Conservation (phyloP, 2,113 vertebrate species). For the Xenopus laevis region DNA sequence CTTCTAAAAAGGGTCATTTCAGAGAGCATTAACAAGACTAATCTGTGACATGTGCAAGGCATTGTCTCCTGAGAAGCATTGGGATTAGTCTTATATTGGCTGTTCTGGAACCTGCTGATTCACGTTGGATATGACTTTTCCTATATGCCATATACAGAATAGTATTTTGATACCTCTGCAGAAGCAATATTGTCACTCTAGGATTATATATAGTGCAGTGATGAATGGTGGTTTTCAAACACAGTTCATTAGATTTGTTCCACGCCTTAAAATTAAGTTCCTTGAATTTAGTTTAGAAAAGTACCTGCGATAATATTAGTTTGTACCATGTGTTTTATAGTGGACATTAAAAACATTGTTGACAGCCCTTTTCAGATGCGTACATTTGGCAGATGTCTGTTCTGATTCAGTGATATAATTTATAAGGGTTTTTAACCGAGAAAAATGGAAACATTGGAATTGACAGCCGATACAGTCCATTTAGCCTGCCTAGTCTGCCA, state of each 20-base stretch:
- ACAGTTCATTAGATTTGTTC: too few relatives aligned
- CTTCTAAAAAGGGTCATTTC: not conserved
- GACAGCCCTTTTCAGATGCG: not conserved
- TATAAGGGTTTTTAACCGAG: slow-evolving; percentile 20
- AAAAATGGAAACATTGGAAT: slow-evolving; percentile 43
- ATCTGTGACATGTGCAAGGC: not conserved
- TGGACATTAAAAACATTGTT: not conserved
- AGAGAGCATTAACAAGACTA: not conserved
- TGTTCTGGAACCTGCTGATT: not conserved
- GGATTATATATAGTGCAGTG: too few relatives aligned
- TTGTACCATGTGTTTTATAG: too few relatives aligned
- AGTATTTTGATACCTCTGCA: too few relatives aligned
- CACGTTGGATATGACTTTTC: not conserved
- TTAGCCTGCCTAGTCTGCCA: slow-evolving; percentile 37
- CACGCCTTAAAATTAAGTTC: too few relatives aligned
- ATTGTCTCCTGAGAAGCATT: not conserved
- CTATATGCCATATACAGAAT: too few relatives aligned
- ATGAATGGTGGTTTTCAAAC: too few relatives aligned
- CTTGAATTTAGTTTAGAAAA: too few relatives aligned
- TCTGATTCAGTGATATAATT: slow-evolving; percentile 26
- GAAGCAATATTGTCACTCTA: too few relatives aligned
- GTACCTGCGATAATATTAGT: too few relatives aligned
- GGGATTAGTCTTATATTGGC: not conserved
- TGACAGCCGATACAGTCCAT: slow-evolving; percentile 41
- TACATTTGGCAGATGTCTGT: slow-evolving; percentile 27